These are phyloP conservation scores for Acrocephalus arundinaceus DNA, from an alignment of 2,113 vertebrate genomes.

Conservation along the genomic window DNA sequence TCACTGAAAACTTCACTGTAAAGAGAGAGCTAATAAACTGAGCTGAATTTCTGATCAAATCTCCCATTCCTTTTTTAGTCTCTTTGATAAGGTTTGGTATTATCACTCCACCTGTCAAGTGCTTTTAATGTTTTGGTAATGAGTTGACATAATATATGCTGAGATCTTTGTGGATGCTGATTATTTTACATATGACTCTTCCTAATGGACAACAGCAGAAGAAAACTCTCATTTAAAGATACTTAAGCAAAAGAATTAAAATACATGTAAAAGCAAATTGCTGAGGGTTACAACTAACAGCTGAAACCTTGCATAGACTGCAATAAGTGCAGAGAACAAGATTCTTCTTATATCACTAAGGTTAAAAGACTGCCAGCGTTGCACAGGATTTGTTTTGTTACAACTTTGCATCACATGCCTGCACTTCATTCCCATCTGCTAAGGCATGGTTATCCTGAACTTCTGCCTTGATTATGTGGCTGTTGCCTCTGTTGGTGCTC, in stretches of 20 bases:
- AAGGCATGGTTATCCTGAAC: too few relatives aligned
- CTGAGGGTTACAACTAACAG: too few relatives aligned
- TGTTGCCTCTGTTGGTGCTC: too few relatives aligned
- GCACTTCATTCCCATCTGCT: too few relatives aligned
- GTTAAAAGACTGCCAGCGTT: too few relatives aligned
- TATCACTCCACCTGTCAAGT: not conserved
- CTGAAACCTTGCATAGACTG: too few relatives aligned
- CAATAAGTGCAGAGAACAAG: too few relatives aligned
- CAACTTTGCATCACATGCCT: not conserved
- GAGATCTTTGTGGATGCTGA: not conserved
- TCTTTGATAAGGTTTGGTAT: not conserved
- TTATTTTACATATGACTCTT: not conserved
- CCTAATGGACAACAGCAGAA: not conserved
- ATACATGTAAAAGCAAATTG: too few relatives aligned
- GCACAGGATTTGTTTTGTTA: too few relatives aligned
- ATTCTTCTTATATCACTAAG: too few relatives aligned
- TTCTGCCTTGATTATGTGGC: too few relatives aligned
- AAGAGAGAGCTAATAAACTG: not conserved
- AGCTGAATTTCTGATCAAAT: not conserved
- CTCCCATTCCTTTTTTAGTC: not conserved
- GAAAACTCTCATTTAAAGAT: not conserved
- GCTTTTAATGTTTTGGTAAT: not conserved
- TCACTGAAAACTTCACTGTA: not conserved
- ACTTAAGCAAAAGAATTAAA: too few relatives aligned
- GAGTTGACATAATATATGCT: conserved; percentile 1